Base-by-base conservation (phyloP, 2,888 invertebrate species). In the Cephus pygmeus region DNA sequence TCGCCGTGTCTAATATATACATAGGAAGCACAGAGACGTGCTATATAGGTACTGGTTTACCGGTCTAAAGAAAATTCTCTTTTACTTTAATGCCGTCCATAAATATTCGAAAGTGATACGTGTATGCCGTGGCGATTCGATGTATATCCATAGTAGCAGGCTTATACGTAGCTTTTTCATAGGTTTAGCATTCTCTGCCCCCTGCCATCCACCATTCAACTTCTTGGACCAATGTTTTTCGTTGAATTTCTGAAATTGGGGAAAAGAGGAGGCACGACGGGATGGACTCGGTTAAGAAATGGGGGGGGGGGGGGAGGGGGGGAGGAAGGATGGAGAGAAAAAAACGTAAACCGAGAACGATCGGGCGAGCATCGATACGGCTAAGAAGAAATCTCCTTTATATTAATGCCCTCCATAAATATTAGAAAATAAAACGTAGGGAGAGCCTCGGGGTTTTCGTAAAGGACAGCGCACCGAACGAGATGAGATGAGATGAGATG, bases 41-140 rank as follows among this genome's bases (percentile, higher is more conserved):
- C 9, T 71, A 81, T 9, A 40, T 56, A 23, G 56, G 9, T 56
- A 56, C 56, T 56, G 56, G 56, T 56, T 56, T 56, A 23, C 56
- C 56, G 56, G 56, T 56, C 23, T 23, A 9, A 56, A 56, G 69
- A 75, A 76, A 69, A 79, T 76, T 76, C 81, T 84, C 81, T 83
- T 85, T 83, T 83, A 83, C 81, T 84, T 84, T 83, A 84, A 85
- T 84, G 83, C 81, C 75, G n/a, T 78, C 77, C 82, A 79, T 85
- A 82, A 82, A 86, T 83, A 84, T 80, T 83, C 73, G 81, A 79
- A 78, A 82, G 82, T 81, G 81, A 82, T 81, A 77, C 73, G 80
- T 80, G 71, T 71, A 71, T 71, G 9, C 56, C 56, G 56, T 56
- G 56, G 56, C 23, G 56, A 56, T 56, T 56, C 56, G 15, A 40